phyloP scores from a whole-genome alignment of 2,888 invertebrate genomes.

The Bellardia bayeri region DNA sequence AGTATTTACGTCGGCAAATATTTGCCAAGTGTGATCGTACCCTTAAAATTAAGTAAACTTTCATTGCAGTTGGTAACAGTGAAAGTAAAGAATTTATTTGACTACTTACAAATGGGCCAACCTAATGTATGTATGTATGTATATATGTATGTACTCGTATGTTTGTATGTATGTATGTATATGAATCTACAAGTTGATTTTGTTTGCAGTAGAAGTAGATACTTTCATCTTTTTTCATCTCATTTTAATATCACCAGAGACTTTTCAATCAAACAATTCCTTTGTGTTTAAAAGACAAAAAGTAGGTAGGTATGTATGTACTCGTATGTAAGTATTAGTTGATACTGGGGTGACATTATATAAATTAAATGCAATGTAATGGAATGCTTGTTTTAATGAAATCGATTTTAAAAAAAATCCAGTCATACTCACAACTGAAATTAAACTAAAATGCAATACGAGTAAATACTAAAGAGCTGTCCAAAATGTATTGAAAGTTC shows the following conservation, averaged over 20 bases:
- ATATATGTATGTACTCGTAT: background rate
- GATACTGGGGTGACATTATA: background rate
- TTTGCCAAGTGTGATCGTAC: no score
- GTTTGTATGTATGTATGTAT: background rate
- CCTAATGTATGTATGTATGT: no score
- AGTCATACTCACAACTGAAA: no score
- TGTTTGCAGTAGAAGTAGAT: background rate
- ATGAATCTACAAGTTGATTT: constrained; percentile 45
- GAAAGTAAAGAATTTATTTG: no score
- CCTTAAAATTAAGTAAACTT: no score
- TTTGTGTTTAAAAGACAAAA: constrained; percentile 30
- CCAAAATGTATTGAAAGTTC: no score
- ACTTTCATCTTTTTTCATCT: background rate
- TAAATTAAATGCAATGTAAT: constrained; percentile 34
- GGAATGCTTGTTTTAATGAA: background rate
- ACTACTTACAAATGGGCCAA: background rate
- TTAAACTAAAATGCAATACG: background rate
- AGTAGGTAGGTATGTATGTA: background rate
- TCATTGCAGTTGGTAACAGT: no score
- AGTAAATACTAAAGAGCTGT: no score
- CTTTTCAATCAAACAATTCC: constrained; percentile 55
- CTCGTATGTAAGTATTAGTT: background rate
- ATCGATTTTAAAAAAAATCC: no score
- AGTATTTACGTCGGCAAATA: no score
- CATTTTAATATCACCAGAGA: constrained; percentile 46